These are phyloP conservation scores for Lanius ludovicianus DNA, from an alignment of 2,113 vertebrate species.

Conservation along the genomic window DNA sequence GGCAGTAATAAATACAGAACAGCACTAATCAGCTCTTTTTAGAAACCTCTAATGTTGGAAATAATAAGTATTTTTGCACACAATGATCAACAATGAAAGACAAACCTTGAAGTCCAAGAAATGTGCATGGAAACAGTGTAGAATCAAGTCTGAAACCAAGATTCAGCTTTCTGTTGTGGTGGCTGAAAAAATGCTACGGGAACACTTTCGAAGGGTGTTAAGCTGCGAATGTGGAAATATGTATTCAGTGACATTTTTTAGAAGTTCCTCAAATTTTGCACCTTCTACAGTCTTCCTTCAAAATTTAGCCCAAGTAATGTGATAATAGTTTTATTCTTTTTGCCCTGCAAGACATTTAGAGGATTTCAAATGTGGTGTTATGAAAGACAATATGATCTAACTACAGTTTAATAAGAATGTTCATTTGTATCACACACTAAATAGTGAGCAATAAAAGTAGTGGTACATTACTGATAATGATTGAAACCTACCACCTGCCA, in stretches of 20 bases:
- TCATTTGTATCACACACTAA: not conserved
- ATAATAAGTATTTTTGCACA: not conserved
- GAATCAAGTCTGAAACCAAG: not conserved
- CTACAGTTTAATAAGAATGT: not conserved
- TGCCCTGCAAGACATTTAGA: not conserved
- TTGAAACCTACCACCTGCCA: not conserved
- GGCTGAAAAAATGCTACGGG: not conserved
- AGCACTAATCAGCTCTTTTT: not conserved
- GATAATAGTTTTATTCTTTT: not conserved
- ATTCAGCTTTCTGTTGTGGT: not conserved
- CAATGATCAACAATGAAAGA: not conserved
- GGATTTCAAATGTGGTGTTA: not conserved
- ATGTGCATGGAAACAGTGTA: not conserved
- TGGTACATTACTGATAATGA: not conserved
- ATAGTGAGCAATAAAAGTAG: not conserved
- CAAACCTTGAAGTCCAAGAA: not conserved
- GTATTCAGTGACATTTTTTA: not conserved
- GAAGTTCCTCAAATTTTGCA: not conserved
- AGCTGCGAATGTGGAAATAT: not conserved
- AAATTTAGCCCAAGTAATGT: not conserved
- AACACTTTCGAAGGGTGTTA: not conserved
- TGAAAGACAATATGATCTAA: not conserved
- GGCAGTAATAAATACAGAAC: not conserved
- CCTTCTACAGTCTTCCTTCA: not conserved
- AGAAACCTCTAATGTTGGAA: not conserved